These are phyloP conservation scores for Theocolax elegans DNA, from an alignment of 1,140 invertebrate genomes.

Conservation along the genomic window DNA sequence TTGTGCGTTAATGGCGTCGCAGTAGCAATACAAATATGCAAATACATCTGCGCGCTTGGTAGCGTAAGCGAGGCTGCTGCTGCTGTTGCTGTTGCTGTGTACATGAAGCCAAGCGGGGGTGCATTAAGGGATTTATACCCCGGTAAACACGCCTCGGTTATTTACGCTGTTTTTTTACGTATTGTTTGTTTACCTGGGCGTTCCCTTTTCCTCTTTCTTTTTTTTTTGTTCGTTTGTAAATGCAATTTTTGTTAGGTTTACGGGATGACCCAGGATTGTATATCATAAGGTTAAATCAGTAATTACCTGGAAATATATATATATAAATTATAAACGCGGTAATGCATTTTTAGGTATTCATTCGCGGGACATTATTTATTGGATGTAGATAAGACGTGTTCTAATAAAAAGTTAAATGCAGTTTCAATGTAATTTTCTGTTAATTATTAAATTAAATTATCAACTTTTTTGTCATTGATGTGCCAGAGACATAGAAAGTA, in stretches of 20 bases:
- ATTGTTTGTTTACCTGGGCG: not conserved
- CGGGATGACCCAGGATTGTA: not conserved
- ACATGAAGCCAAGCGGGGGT: slow-evolving; percentile 12
- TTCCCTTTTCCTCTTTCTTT: not conserved
- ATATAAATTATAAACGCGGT: no score
- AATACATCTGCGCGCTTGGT: slow-evolving; percentile 29
- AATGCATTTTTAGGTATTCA: no score
- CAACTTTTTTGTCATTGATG: no score
- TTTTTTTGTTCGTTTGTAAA: slow-evolving; percentile 5
- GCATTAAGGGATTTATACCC: slow-evolving; percentile 42
- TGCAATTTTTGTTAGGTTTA: slow-evolving; percentile 22
- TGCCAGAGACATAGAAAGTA: no score
- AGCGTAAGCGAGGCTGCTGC: not conserved
- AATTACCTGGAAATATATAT: not conserved
- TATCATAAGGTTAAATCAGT: not conserved
- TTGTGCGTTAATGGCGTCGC: slow-evolving; percentile 43
- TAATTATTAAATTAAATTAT: no score
- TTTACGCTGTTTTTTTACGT: slow-evolving; percentile 34
- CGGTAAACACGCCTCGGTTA: slow-evolving; percentile 39
- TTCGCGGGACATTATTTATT: no score
- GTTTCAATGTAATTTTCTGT: no score
- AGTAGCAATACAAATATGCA: slow-evolving; percentile 36
- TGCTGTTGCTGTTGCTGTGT: not conserved
- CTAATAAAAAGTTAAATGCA: no score
- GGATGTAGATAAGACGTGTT: no score